Evolutionary conservation across 2,113 vertebrate genomes (phyloP), one percentile per base, ranked within the genome.

Genomic region (Rutilus rutilus): DNA sequence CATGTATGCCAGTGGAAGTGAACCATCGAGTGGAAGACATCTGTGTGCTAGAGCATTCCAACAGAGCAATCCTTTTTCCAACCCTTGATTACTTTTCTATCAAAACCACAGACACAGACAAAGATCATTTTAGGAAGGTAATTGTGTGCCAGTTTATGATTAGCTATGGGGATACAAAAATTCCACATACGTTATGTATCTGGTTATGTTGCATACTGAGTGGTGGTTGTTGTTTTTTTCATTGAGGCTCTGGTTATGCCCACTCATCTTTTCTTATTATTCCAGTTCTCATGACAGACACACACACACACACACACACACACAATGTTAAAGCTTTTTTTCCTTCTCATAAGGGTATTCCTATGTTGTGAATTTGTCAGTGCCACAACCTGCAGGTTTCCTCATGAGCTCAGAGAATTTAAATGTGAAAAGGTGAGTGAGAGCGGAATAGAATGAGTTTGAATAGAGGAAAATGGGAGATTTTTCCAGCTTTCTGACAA

Each of bases 401-500:
- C 83, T 85, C 19, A 8, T 10, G 27, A 83, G 73, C 71, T 62
- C 54, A 47, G 23, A 42, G 15, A 27, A 80, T 80, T 64, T 30
- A 80, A 64, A 80, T 62, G 27, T 4, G 27, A 45, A 33, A 60
- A 33, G 17, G 64, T 6, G 54, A 77, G 30, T 45, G 52, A 78
- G 54, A 21, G 12, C 21, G 19, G 42, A 75, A 30, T 0, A 87
- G 45, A 82, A 60, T 69, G 21, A 64, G 73, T 69, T 10, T 82
- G 54, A 71, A 64, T 39, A 73, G 74, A 75, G 39, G n/a, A 21
- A 60, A 87, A 27, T 7, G 59, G 69, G 57, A 27, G 81, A 86
- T 86, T 85, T 86, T 88, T 87, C 74, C 64, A 78, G 79, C 87
- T 78, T 42, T 89, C 87, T 84, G 74, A 83, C 9, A 39, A 19